Percentiles rank a stretch among this genome's conserved stretches.
These are phyloP conservation scores for Tetraodon nigroviridis DNA, from an alignment of 2,113 vertebrate genomes.

Conservation along the genomic window DNA sequence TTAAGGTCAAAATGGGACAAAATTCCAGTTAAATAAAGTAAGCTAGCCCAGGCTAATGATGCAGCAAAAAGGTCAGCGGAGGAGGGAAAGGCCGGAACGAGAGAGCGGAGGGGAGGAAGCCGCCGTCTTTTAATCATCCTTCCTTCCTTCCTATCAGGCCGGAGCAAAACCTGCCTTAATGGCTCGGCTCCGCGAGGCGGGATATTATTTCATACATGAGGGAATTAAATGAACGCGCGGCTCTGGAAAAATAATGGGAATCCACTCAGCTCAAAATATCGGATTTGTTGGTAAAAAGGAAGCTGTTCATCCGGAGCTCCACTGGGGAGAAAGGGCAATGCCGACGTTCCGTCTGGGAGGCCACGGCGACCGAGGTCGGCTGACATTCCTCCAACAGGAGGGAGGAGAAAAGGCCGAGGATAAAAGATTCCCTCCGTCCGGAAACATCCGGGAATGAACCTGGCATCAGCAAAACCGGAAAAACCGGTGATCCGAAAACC, in stretches of 20 bases:
- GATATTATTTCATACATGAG: slow-evolving; percentile 58
- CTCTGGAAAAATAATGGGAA: slow-evolving; percentile 43
- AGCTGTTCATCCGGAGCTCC: not conserved
- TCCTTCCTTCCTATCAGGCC: slow-evolving; percentile 46
- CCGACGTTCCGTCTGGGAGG: slow-evolving; percentile 16
- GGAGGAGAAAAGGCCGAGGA: slow-evolving; percentile 42
- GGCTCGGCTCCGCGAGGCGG: slow-evolving; percentile 35
- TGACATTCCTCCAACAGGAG: slow-evolving; percentile 44
- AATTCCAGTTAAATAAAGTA: too few species aligned
- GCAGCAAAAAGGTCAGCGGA: slow-evolving; percentile 32
- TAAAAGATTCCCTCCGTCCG: slow-evolving; percentile 35
- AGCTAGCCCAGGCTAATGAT: slow-evolving; percentile 2
- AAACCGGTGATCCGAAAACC: too few species aligned
- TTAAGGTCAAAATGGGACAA: too few species aligned
- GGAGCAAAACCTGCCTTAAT: slow-evolving; percentile 43
- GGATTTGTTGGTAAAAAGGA: slow-evolving; percentile 52
- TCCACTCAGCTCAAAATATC: slow-evolving; percentile 44
- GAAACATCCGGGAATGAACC: slow-evolving; percentile 31
- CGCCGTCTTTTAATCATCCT: slow-evolving; percentile 59
- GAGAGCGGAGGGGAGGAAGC: slow-evolving; percentile 39
- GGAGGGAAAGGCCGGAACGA: slow-evolving; percentile 35
- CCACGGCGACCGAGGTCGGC: slow-evolving; percentile 42
- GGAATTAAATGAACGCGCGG: slow-evolving; percentile 48
- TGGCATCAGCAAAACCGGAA: slow-evolving; percentile 23
- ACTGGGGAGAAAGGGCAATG: not conserved